Conservation (phyloP, 1,140 invertebrate species). For the Formica selysi region DNA sequence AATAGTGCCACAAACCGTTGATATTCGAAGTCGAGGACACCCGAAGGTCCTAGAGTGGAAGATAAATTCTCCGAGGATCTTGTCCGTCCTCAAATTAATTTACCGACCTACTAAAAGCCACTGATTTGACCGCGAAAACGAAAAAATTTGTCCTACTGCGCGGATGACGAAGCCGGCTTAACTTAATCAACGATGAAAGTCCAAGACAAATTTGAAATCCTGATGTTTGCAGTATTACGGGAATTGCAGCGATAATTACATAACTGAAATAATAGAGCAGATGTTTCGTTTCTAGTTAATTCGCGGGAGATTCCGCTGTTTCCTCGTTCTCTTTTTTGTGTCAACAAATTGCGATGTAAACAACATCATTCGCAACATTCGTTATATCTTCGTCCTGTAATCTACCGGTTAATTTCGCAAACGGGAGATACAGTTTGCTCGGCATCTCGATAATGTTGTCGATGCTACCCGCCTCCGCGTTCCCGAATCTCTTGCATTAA, state of each 20-base stretch:
- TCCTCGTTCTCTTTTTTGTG: neutral
- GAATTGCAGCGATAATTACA: constrained; percentile 43
- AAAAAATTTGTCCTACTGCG: constrained; percentile 27
- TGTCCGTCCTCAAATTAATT: constrained; percentile 51
- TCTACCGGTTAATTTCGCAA: constrained; percentile 36
- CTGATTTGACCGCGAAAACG: constrained; percentile 12
- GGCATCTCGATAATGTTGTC: constrained; percentile 54
- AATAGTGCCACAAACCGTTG: constrained; percentile 47
- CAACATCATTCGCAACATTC: neutral
- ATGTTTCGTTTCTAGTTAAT: constrained; percentile 30
- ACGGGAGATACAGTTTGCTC: neutral
- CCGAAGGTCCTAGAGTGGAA: constrained; percentile 37
- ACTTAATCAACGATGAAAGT: constrained; percentile 52
- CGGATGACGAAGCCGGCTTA: constrained; percentile 15
- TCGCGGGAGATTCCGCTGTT: neutral
- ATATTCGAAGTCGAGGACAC: constrained; percentile 48
- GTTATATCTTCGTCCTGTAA: constrained; percentile 8
- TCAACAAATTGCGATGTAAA: constrained; percentile 24
- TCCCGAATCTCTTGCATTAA: constrained; percentile 25
- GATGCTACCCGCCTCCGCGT: neutral
- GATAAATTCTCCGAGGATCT: constrained; percentile 53
- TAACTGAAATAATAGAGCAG: constrained; percentile 49
- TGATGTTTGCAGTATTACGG: neutral
- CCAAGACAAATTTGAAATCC: neutral
- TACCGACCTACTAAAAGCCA: constrained; percentile 32